phyloP scores from a whole-genome alignment of 2,113 vertebrate species.

The Brachyhypopomus occidentalis region DNA sequence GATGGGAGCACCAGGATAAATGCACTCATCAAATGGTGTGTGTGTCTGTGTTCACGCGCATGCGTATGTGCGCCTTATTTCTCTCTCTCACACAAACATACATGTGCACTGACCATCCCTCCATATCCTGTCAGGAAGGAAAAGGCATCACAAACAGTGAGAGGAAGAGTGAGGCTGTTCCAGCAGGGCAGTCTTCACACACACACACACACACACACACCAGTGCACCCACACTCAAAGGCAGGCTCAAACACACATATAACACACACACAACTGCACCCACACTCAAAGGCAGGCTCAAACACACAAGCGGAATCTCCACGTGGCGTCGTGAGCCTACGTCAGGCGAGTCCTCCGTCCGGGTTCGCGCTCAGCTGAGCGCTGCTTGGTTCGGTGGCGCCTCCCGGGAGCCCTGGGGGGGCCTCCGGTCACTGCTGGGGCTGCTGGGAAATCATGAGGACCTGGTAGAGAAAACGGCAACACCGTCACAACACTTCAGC shows the following conservation, averaged over 20 bases:
- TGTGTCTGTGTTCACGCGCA: too few species aligned
- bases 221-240: too few species aligned
- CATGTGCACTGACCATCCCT: slow-evolving; percentile 20
- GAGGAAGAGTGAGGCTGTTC: slow-evolving; percentile 30
- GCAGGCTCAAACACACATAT: neutral
- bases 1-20: neutral
- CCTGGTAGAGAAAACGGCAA: neutral
- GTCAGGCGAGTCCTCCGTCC: too few species aligned
- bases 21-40: neutral
- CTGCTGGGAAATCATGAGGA: neutral
- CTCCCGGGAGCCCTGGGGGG: too few species aligned
- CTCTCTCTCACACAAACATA: neutral
- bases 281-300: too few species aligned
- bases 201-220: neutral
- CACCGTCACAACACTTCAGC: slow-evolving; percentile 15
- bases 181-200: neutral
- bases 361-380: too few species aligned
- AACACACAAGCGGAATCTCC: too few species aligned
- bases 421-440: neutral
- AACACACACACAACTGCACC: too few species aligned
- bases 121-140: slow-evolving; percentile 56
- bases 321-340: too few species aligned
- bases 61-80: too few species aligned
- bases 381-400: too few species aligned
- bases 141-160: slow-evolving; percentile 48